Evolutionary conservation across 2,797 vertebrate species (phyloP).

Genomic region (Onychomys leucogaster): DNA sequence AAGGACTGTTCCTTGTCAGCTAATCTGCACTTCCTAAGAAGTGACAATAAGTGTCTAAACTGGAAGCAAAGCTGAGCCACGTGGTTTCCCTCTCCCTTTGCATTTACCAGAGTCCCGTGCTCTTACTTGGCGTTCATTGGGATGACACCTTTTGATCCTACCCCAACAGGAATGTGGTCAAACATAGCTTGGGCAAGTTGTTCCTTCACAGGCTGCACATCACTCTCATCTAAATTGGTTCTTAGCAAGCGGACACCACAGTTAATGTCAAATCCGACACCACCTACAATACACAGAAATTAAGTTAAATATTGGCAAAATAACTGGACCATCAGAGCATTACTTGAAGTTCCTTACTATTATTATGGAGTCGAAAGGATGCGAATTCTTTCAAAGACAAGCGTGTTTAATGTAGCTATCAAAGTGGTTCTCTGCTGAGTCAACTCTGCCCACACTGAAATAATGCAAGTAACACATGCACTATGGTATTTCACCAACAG

Average conservation of each 20-base stretch:
- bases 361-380: neutral
- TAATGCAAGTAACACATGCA: neutral
- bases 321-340: neutral
- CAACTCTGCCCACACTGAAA: neutral
- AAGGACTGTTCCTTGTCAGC: neutral
- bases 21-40: neutral
- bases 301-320: neutral
- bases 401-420: neutral
- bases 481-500: neutral
- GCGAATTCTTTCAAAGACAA: neutral
- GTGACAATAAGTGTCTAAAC: neutral
- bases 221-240: constrained; percentile 96
- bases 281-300: constrained; percentile 88
- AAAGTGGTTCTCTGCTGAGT: neutral
- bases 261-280: constrained; percentile 99
- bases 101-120: neutral
- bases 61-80: neutral
- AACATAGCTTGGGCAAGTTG: constrained; percentile 98
- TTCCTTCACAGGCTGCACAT: constrained; percentile 98
- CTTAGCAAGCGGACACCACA: constrained; percentile 97
- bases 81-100: neutral
- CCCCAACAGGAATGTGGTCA: constrained; percentile 98
- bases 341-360: neutral
- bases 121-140: constrained; percentile 98
- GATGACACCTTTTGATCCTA: constrained; percentile 98